Conservation (phyloP, 2,113 vertebrate genomes). For the Sebastes schlegelii region DNA sequence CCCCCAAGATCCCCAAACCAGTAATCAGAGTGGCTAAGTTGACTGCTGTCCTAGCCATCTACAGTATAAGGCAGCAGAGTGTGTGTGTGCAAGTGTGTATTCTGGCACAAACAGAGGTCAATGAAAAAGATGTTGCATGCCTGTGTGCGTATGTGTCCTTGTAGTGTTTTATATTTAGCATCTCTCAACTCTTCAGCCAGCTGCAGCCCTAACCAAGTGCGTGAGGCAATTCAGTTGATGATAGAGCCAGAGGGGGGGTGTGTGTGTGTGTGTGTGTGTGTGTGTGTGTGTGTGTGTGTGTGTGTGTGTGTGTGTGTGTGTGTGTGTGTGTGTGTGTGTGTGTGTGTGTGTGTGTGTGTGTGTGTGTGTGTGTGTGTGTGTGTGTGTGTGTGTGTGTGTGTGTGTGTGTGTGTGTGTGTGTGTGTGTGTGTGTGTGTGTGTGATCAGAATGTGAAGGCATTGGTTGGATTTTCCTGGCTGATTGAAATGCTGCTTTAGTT, state of each 20-base stretch:
- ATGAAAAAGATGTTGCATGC: conserved; percentile 14
- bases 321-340: conserved; percentile 22
- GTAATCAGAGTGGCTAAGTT: conserved; percentile 53
- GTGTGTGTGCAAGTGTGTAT: conserved; percentile 51
- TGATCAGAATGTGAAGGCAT: conserved; percentile 41
- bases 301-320: conserved; percentile 24
- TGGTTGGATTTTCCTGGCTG: conserved; percentile 54
- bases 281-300: conserved; percentile 27
- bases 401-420: conserved; percentile 22
- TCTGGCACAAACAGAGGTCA: conserved; percentile 35
- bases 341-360: conserved; percentile 27
- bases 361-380: conserved; percentile 26
- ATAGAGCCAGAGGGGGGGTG: conserved; percentile 43
- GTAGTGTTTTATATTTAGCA: conserved; percentile 72
- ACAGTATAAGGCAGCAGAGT: conserved; percentile 37
- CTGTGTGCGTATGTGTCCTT: conserved; percentile 34
- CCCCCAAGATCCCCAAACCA: conserved; percentile 53
- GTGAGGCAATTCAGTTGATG: conserved; percentile 64
- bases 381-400: conserved; percentile 28
- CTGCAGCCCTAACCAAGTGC: conserved; percentile 66
- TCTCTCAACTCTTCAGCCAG: conserved; percentile 53
- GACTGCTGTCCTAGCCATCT: conserved; percentile 47
- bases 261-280: conserved; percentile 29
- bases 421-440: conserved; percentile 22
- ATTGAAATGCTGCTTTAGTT: conserved; percentile 57